Evolutionary conservation across 2,888 invertebrate species (phyloP).

Genomic region (Drosophila setosimentum): DNA sequence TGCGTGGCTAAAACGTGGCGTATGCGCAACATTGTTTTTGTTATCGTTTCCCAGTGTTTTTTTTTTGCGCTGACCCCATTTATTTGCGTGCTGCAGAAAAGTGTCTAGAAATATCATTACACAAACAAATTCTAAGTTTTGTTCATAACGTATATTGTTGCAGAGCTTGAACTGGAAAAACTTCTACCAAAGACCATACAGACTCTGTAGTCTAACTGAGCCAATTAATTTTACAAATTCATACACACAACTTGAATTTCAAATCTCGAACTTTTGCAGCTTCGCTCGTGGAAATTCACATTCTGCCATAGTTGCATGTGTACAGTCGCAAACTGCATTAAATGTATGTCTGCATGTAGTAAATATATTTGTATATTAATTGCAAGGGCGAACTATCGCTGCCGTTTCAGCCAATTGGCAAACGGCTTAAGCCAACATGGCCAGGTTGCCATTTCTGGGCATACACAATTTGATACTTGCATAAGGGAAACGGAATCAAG

Average conservation of each 20-base stretch:
- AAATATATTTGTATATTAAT: constrained; percentile 41
- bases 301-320: constrained; percentile 36
- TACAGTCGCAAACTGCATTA: constrained; percentile 1
- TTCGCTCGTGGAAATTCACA: constrained; percentile 68
- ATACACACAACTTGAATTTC: constrained; percentile 56
- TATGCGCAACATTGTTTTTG: constrained; percentile 54
- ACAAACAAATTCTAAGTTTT: background rate
- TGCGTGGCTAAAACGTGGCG: constrained; percentile 37
- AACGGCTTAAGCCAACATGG: constrained; percentile 48
- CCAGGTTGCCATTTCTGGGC: constrained; percentile 13
- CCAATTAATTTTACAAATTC: constrained; percentile 2
- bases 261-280: constrained; percentile 66
- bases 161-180: background rate
- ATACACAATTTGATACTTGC: constrained; percentile 4
- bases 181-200: background rate
- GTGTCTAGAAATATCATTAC: background rate
- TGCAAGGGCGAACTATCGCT: constrained; percentile 28
- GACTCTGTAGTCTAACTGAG: background rate
- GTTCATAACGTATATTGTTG: background rate
- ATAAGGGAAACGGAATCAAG: constrained; percentile 26
- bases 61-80: constrained; percentile 41
- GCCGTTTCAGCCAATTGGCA: constrained; percentile 48
- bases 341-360: constrained; percentile 27
- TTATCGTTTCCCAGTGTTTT: constrained; percentile 40
- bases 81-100: constrained; percentile 39